phyloP scores from a whole-genome alignment of 1,140 invertebrate species.

The Drosophila ercepeae region DNA sequence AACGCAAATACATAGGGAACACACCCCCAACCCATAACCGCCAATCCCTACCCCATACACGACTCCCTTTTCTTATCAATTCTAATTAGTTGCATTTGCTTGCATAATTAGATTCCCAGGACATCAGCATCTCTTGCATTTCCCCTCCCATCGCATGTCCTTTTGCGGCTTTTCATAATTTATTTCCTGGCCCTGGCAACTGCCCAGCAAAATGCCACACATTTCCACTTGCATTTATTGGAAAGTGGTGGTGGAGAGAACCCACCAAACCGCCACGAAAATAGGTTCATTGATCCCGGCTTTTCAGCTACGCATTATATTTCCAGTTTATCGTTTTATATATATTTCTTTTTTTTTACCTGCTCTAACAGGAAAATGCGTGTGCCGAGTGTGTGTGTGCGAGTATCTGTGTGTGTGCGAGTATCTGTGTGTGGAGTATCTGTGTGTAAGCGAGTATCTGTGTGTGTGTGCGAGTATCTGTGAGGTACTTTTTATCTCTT shows the following conservation, averaged over 20 bases:
- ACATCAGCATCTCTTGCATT: not conserved
- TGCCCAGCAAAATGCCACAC: conserved; percentile 16
- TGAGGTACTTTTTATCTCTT: conserved; percentile 60
- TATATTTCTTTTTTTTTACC: conserved; percentile 55
- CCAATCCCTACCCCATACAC: conserved; percentile 2
- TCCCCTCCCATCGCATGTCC: not conserved
- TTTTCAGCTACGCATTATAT: conserved; percentile 77
- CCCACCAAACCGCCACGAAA: conserved; percentile 40
- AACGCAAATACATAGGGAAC: not conserved
- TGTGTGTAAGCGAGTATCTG: too few species aligned
- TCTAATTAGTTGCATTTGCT: conserved; percentile 76
- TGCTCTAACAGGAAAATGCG: conserved; percentile 75
- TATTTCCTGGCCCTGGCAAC: conserved; percentile 50
- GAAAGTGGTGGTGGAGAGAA: conserved; percentile 58
- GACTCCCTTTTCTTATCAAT: conserved; percentile 56
- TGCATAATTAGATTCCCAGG: conserved; percentile 69
- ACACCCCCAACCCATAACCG: not conserved
- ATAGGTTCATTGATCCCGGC: conserved; percentile 72
- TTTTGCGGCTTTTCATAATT: conserved; percentile 43
- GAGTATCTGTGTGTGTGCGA: conserved; percentile 7
- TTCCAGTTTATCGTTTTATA: conserved; percentile 78
- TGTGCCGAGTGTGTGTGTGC: conserved; percentile 10
- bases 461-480: conserved; percentile 28
- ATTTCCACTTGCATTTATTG: conserved; percentile 45
- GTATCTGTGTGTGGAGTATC: conserved; percentile 28